Base-by-base conservation (phyloP, 1,140 invertebrate species). In the Amphibalanus amphitrite region DNA sequence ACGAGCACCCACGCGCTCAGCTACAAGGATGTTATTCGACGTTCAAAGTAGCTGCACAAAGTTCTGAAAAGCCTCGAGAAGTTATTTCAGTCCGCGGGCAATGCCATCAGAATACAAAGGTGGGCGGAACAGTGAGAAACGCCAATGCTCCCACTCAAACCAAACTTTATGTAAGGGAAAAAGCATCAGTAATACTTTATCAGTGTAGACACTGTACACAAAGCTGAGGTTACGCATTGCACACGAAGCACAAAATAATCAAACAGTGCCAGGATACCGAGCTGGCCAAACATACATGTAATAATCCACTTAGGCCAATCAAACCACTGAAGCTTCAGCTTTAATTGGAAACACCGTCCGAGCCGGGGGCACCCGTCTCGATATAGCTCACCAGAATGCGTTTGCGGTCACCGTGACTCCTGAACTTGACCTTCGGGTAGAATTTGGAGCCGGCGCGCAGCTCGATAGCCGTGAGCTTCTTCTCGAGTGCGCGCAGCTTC, bases 331-430 rank as follows among this genome's bases (percentile, higher is more conserved):
- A 3, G n/a, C n/a, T 28, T 67, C 4, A 26, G 1, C n/a, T 8
- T 67, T 8, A 25, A 28, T 13, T 28, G 26, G 3, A 4, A 28
- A 67, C 8, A 26, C 13, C 47, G 25, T 13, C 20, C 65, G 17
- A 3, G 26, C 64, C 23, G 6, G 64, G 25, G 6, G 3, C 64
- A 23, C 64, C 6, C 20, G 26, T 26, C 23, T 23, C 23, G 6
- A 65, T 4, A 69, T 67, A 67, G 25, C 83, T 83, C 82, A 93
- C 90, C 79, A 97, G 81, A 76, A 97, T 95, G 73, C 93, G 84
- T 80, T 93, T 95, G 72, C 93, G 84, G 76, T 91, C 88, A 78
- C 92, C 90, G 79, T 95, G 95, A 76, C 91, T 92, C 17, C 94
- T 80, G 79, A 92, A 94, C 79, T 90, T 90, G 0, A 96, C 92